Conservation (phyloP, 2,797 vertebrate species). For the Chelon labrosus region DNA sequence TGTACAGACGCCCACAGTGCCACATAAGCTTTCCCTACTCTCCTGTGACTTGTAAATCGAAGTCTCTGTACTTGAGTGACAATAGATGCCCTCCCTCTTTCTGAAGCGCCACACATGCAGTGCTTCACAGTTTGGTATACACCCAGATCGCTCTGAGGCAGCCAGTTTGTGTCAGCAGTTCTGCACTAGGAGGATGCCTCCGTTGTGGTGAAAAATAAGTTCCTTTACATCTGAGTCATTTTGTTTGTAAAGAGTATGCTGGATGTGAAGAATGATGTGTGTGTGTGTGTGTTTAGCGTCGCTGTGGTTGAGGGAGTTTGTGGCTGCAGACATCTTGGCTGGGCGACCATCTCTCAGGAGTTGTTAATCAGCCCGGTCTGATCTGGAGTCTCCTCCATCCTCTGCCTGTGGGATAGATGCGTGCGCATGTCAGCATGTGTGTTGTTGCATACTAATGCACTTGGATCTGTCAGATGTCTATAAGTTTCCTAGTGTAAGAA, state of each 20-base stretch:
- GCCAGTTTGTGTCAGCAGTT: slow-evolving; percentile 79
- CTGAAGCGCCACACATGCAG: slow-evolving; percentile 66
- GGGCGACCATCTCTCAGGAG: slow-evolving; percentile 71
- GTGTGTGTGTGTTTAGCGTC: slow-evolving; percentile 57
- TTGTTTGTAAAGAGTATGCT: slow-evolving; percentile 61
- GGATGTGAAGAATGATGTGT: slow-evolving; percentile 62
- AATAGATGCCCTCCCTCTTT: slow-evolving; percentile 45
- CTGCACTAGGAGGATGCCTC: slow-evolving; percentile 72
- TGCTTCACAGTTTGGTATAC: slow-evolving; percentile 59
- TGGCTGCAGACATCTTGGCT: slow-evolving; percentile 81
- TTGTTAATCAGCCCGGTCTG: slow-evolving; percentile 77
- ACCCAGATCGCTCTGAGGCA: slow-evolving; percentile 63
- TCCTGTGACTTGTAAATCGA: slow-evolving; percentile 47
- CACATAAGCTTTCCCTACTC: slow-evolving; percentile 27
- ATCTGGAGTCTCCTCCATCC: slow-evolving; percentile 62
- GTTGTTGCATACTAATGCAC: slow-evolving; percentile 37
- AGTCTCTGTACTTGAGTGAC: slow-evolving; percentile 51
- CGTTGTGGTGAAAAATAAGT: slow-evolving; percentile 79
- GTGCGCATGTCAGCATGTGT: slow-evolving; percentile 44
- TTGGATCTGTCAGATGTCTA: slow-evolving; percentile 34
- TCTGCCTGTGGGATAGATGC: slow-evolving; percentile 48
- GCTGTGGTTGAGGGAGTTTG: slow-evolving; percentile 75
- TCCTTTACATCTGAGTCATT: slow-evolving; percentile 77
- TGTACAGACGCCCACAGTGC: slow-evolving; percentile 27
- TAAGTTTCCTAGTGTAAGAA: slow-evolving; percentile 21